Evolutionary conservation across 2,797 vertebrate species (phyloP).

Genomic region (Myotis pilosus): DNA sequence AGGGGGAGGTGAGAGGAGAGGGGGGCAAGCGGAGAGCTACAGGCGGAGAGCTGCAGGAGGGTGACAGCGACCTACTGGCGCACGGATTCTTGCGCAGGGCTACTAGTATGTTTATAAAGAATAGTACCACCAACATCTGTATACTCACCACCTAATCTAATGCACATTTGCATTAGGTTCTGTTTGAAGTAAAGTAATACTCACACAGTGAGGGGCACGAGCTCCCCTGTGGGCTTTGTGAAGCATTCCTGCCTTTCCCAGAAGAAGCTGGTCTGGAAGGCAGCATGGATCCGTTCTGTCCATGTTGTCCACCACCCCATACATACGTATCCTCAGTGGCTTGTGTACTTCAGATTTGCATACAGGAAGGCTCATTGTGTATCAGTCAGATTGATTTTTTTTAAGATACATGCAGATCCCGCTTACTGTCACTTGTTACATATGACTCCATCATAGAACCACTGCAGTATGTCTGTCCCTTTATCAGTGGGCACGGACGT

Average conservation of each 20-base stretch:
- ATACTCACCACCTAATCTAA: not conserved
- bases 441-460: not conserved
- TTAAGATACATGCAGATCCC: not conserved
- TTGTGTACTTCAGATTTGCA: not conserved
- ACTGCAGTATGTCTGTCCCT: not conserved
- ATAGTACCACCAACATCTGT: not conserved
- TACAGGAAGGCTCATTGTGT: not conserved
- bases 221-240: not conserved
- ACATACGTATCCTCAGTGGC: not conserved
- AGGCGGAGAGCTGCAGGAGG: too few species aligned
- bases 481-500: not conserved
- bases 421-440: not conserved
- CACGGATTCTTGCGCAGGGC: too few species aligned
- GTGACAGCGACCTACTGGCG: too few species aligned
- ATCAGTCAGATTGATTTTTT: not conserved
- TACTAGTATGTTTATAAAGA: not conserved
- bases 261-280: not conserved
- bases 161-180: not conserved
- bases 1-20: accelerated
- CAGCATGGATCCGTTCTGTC: not conserved
- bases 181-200: not conserved
- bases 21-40: too few species aligned
- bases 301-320: not conserved
- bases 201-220: not conserved
- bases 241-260: not conserved